phyloP scores from a whole-genome alignment of 2,888 invertebrate genomes.

The Hyposoter didymator region DNA sequence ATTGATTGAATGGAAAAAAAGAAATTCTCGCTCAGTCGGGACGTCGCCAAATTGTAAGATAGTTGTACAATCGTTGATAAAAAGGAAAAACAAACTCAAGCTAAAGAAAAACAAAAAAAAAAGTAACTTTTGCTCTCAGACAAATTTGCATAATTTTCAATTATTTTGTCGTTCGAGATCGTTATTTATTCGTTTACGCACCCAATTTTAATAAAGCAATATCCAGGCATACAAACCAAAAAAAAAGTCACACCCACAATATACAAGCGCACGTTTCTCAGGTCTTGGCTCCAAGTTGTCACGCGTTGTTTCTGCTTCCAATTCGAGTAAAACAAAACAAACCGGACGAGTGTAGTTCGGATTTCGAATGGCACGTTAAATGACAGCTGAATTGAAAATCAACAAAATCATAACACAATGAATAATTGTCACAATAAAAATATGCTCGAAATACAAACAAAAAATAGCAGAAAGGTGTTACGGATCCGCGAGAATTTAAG shows the following conservation, averaged over 20 bases:
- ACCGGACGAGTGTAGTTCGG: slow-evolving; percentile 32
- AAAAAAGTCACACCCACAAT: slow-evolving; percentile 22
- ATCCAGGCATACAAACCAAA: slow-evolving; percentile 22
- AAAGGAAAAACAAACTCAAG: slow-evolving; percentile 11
- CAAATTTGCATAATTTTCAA: slow-evolving; percentile 62
- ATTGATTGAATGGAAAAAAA: slow-evolving; percentile 39
- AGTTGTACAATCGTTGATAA: slow-evolving; percentile 83
- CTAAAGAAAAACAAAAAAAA: slow-evolving; percentile 40
- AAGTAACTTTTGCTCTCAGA: slow-evolving; percentile 76
- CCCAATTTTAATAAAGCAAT: slow-evolving; percentile 46
- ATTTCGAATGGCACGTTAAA: slow-evolving; percentile 41
- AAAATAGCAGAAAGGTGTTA: slow-evolving; percentile 25
- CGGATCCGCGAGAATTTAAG: slow-evolving; percentile 55
- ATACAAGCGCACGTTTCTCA: slow-evolving; percentile 46
- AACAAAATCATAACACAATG: background rate
- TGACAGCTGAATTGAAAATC: slow-evolving; percentile 14
- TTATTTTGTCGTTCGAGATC: slow-evolving; percentile 17
- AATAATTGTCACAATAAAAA: slow-evolving; percentile 37
- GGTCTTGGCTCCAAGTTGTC: slow-evolving; percentile 54
- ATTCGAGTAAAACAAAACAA: background rate
- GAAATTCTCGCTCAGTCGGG: slow-evolving; percentile 59
- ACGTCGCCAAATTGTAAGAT: slow-evolving; percentile 73
- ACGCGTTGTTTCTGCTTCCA: slow-evolving; percentile 46
- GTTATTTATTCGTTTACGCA: slow-evolving; percentile 32
- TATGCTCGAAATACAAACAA: slow-evolving; percentile 2